Conservation (phyloP, 2,113 vertebrate species). For the Hylia prasina region DNA sequence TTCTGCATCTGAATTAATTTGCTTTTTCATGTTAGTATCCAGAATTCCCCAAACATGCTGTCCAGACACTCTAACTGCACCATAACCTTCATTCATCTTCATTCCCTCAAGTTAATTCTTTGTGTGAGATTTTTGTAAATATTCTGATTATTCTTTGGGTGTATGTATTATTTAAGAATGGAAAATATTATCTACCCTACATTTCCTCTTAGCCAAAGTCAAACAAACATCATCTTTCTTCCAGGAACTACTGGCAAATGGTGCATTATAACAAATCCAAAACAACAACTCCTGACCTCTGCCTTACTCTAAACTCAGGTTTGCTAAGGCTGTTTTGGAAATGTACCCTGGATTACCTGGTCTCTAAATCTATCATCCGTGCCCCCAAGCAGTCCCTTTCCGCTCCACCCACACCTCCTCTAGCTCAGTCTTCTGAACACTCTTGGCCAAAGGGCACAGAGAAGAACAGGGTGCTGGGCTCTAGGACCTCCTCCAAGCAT, state of each 20-base stretch:
- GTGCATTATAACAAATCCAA: not conserved
- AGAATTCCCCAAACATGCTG: not conserved
- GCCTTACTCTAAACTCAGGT: not conserved
- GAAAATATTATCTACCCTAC: not conserved
- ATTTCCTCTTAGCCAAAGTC: not conserved
- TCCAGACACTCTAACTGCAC: not conserved
- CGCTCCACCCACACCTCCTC: not conserved
- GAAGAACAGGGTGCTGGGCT: not conserved
- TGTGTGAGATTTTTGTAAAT: not conserved
- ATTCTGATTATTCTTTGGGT: not conserved
- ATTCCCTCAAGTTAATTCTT: not conserved
- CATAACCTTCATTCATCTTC: not conserved
- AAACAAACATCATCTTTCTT: not conserved
- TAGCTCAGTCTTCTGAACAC: not conserved
- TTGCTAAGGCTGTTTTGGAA: not conserved
- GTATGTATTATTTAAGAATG: not conserved
- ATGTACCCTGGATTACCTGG: not conserved
- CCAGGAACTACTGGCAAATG: not conserved
- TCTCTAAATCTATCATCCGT: not conserved
- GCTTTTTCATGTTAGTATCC: not conserved
- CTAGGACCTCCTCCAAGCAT: not conserved
- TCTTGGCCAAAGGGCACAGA: not conserved
- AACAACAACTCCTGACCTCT: not conserved
- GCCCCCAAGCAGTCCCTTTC: not conserved
- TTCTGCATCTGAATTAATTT: not conserved